phyloP scores from a whole-genome alignment of 2,113 vertebrate species.

The Pipa parva region DNA sequence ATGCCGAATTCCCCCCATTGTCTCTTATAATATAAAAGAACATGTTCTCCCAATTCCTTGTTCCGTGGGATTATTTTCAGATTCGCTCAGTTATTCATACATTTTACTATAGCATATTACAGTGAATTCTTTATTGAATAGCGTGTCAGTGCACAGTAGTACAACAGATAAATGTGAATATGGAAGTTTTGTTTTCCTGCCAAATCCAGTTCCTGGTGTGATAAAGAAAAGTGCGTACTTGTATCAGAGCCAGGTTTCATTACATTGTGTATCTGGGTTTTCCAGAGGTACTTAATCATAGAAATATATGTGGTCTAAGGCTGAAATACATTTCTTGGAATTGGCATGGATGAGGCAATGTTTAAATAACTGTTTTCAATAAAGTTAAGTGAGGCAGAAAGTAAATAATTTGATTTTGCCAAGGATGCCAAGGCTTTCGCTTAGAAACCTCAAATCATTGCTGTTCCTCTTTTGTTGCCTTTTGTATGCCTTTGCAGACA shows the following conservation, averaged over 20 bases:
- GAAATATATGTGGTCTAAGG: constrained; percentile 6
- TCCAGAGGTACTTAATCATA: constrained; percentile 19
- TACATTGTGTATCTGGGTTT: constrained; percentile 10
- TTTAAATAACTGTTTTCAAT: constrained; percentile 19
- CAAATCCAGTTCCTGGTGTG: not conserved
- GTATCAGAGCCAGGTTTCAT: constrained; percentile 20
- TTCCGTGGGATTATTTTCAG: too few relatives aligned
- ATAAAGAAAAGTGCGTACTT: constrained; percentile 21
- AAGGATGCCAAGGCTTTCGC: too few relatives aligned
- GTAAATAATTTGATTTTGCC: constrained; percentile 16
- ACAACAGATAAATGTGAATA: constrained; percentile 13
- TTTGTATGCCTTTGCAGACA: too few relatives aligned
- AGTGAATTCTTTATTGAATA: too few relatives aligned
- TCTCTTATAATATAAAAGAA: too few relatives aligned
- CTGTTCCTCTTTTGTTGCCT: too few relatives aligned
- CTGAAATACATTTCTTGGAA: constrained; percentile 21
- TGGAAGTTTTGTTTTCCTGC: constrained; percentile 15
- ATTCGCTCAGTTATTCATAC: too few relatives aligned
- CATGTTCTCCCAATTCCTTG: too few relatives aligned
- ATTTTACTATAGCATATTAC: too few relatives aligned
- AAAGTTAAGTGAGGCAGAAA: constrained; percentile 19
- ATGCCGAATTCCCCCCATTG: too few relatives aligned
- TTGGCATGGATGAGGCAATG: not conserved
- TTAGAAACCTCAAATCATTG: too few relatives aligned
- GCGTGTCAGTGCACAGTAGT: constrained; percentile 8